These are phyloP conservation scores for Panthera uncia DNA, from an alignment of 2,113 vertebrate species.

Conservation along the genomic window DNA sequence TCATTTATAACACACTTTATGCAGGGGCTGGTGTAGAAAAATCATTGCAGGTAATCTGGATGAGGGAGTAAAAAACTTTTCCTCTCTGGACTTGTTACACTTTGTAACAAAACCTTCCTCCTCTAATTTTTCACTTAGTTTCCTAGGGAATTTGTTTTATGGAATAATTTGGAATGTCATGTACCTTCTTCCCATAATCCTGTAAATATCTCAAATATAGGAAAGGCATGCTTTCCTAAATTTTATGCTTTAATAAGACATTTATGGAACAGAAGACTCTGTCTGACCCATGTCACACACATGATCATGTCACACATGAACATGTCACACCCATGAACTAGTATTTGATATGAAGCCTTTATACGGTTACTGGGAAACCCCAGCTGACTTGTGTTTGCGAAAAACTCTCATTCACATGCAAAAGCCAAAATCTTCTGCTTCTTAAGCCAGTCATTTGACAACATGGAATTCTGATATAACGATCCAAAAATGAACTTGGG, in stretches of 20 bases:
- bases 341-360: background rate
- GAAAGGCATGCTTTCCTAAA: background rate
- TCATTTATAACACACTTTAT: background rate
- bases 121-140: background rate
- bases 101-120: background rate
- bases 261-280: background rate
- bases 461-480: background rate
- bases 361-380: background rate
- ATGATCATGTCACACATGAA: background rate
- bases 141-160: background rate
- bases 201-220: background rate
- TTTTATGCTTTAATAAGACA: background rate
- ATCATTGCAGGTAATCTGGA: background rate
- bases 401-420: background rate
- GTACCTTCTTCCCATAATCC: background rate
- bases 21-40: background rate
- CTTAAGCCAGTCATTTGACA: background rate
- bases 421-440: background rate
- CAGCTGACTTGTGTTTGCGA: background rate
- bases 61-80: background rate
- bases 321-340: background rate
- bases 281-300: background rate
- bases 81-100: background rate
- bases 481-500: background rate
- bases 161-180: background rate